Evolutionary conservation across 1,140 invertebrate genomes (phyloP).

Genomic region (Trissolcus basalis): DNA sequence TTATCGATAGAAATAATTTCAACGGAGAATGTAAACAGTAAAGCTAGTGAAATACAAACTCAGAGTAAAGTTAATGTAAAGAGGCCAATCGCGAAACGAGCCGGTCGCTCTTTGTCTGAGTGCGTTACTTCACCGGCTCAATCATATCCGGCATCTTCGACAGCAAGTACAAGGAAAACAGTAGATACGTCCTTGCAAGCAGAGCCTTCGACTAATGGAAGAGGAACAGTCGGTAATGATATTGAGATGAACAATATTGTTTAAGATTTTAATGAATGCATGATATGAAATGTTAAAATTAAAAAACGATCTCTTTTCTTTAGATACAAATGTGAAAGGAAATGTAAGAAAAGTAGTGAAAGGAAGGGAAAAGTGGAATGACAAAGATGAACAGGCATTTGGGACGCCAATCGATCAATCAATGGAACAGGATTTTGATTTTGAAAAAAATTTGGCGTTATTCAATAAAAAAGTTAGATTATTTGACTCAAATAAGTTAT

Average conservation of each 20-base stretch:
- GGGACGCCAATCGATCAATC: conserved; percentile 79
- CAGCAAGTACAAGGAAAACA: conserved; percentile 61
- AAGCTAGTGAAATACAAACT: conserved; percentile 60
- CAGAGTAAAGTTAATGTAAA: conserved; percentile 77
- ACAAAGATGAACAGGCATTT: conserved; percentile 80
- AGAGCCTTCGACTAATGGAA: conserved; percentile 68
- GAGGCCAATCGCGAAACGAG: conserved; percentile 78
- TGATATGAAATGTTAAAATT: background rate
- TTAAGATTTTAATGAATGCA: background rate
- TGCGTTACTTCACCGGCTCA: conserved; percentile 63
- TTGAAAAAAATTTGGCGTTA: conserved; percentile 93
- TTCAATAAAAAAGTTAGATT: conserved; percentile 87
- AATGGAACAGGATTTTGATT: conserved; percentile 89
- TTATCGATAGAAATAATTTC: conserved; percentile 79
- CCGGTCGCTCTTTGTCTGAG: conserved; percentile 76
- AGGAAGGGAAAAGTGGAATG: conserved; percentile 69
- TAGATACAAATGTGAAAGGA: conserved; percentile 59
- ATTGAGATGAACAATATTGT: background rate
- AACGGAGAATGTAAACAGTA: conserved; percentile 69
- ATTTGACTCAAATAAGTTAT: too few relatives aligned
- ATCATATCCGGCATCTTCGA: conserved; percentile 39
- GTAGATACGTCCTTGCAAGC: conserved; percentile 48
- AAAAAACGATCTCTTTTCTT: background rate
- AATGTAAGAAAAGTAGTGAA: conserved; percentile 61
- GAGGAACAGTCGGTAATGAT: conserved; percentile 58